Base-by-base conservation (phyloP, 2,888 invertebrate genomes). In the Trypoxylon attenuatum region DNA sequence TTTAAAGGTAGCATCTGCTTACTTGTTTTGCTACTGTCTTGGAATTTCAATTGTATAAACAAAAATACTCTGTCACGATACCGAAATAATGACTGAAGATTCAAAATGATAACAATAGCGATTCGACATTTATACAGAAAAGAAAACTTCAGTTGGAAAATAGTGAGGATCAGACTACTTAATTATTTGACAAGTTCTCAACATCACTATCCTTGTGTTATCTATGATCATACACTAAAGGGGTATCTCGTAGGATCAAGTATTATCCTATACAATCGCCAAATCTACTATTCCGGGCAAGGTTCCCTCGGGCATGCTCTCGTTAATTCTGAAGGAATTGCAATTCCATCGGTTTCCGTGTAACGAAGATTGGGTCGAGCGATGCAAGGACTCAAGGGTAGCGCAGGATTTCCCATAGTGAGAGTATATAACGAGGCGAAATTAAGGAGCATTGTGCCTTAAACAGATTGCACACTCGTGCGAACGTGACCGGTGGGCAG, bases 1-100 rank as follows among this genome's bases (percentile, higher is more conserved):
- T 83, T 86, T 84, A 85, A 81, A 76, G 73, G 61, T 71, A 76
- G 81, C 86, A 86, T 86, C 86, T 85, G 86, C 79, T n/a, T n/a
- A n/a, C 80, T 50, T 27, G 38, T 51, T 33, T 27, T 33, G n/a
- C n/a, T n/a, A n/a, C n/a, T n/a, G n/a, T n/a, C 33, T 13, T 33
- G 0, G 33, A 33, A 1, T 33, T 13, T 33, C 33, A 33, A 27
- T 27, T 27, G 27, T 6, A 27, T 6, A 27, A 27, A 27, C 10
- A 27, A 27, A 27, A 27, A 27, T n/a, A n/a, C n/a, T n/a, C n/a
- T n/a, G n/a, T n/a, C n/a, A n/a, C n/a, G n/a, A n/a, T n/a, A n/a
- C n/a, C n/a, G n/a, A n/a, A n/a, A n/a, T n/a, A n/a, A n/a, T n/a
- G n/a, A n/a, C n/a, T n/a, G n/a, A n/a, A n/a, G n/a, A n/a, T n/a